phyloP scores from a whole-genome alignment of 2,888 invertebrate species.

The Bombylius major region DNA sequence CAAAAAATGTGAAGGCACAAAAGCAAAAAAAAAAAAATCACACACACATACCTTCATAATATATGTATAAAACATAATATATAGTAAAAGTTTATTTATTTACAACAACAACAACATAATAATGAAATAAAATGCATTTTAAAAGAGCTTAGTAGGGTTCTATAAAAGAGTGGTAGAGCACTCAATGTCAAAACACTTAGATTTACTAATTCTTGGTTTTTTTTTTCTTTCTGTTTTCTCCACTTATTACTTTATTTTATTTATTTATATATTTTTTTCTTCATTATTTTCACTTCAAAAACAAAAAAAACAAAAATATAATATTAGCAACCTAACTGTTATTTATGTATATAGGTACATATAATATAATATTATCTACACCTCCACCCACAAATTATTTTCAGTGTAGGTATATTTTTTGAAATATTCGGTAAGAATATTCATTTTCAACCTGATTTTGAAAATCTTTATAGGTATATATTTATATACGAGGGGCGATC shows the following conservation, averaged over 20 bases:
- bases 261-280: not conserved
- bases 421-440: too few species aligned
- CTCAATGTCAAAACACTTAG: conserved; percentile 8
- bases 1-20: not conserved
- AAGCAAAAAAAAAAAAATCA: too few species aligned
- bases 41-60: too few species aligned
- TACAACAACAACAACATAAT: not conserved
- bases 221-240: not conserved
- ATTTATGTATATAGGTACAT: too few species aligned
- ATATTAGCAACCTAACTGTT: conserved; percentile 5
- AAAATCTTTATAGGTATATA: too few species aligned
- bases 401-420: too few species aligned
- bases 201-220: not conserved
- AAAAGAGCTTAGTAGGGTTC: not conserved
- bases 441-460: too few species aligned
- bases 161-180: conserved; percentile 4
- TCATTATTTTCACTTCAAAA: not conserved
- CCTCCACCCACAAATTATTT: too few species aligned
- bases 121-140: not conserved
- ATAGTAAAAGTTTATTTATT: too few species aligned
- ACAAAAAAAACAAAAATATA: not conserved
- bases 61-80: too few species aligned
- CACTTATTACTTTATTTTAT: not conserved
- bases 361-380: too few species aligned
- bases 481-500: too few species aligned